Evolutionary conservation across 2,888 invertebrate species (phyloP).

Genomic region (Taenaris catops): DNA sequence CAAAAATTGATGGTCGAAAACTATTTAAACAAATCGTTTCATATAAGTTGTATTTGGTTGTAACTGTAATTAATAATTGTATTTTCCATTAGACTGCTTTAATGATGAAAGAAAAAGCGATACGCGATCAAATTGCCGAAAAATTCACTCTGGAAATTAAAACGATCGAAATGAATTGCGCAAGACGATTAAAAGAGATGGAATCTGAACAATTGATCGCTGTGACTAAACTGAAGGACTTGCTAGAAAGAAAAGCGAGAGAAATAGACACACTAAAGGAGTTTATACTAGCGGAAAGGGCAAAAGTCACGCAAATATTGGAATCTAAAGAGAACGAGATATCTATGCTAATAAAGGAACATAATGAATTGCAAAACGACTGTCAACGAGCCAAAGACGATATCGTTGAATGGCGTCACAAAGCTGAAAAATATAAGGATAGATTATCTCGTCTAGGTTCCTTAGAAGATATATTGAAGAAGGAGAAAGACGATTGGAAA

Average conservation of each 20-base stretch:
- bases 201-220: constrained; percentile 69
- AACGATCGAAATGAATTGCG: constrained; percentile 75
- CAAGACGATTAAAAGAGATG: constrained; percentile 65
- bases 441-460: constrained; percentile 47
- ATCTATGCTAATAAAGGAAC: constrained; percentile 63
- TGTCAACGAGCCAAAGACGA: constrained; percentile 55
- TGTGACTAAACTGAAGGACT: constrained; percentile 64
- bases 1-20: too few species aligned
- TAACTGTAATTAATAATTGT: too few species aligned
- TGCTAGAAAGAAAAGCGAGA: constrained; percentile 71
- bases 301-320: constrained; percentile 69
- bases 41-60: too few species aligned
- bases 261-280: constrained; percentile 75
- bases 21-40: too few species aligned
- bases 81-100: constrained; percentile 69
- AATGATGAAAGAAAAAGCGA: constrained; percentile 77
- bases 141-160: constrained; percentile 82
- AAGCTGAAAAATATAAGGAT: constrained; percentile 58
- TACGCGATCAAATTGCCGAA: constrained; percentile 84
- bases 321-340: constrained; percentile 74
- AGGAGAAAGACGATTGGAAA: constrained; percentile 61
- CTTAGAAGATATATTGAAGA: constrained; percentile 53
- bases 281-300: constrained; percentile 69
- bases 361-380: constrained; percentile 53
- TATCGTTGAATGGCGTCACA: constrained; percentile 52